Conservation (phyloP, 1,140 invertebrate species). For the Seison nebaliae region DNA sequence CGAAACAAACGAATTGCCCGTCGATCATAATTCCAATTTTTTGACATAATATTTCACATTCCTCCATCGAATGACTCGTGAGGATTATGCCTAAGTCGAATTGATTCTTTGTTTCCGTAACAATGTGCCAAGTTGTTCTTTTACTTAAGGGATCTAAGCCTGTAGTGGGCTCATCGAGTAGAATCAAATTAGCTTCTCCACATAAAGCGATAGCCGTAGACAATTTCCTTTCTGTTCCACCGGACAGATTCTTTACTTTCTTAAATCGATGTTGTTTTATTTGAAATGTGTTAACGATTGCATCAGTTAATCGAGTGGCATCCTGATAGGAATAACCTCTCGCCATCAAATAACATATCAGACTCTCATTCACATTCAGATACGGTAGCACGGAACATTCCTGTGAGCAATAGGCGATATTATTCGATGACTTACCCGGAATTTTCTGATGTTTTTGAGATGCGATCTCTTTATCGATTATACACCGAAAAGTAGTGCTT, state of each 20-base stretch:
- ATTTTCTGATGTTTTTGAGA: too few species aligned
- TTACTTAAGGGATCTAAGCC: neutral
- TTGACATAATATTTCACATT: neutral
- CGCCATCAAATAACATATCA: conserved; percentile 45
- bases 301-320: conserved; percentile 17
- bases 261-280: too few species aligned
- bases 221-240: conserved; percentile 28
- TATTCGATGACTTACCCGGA: conserved; percentile 31
- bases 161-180: conserved; percentile 35
- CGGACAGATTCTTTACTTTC: conserved; percentile 18
- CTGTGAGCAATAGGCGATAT: conserved; percentile 48
- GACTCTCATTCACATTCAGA: conserved; percentile 47
- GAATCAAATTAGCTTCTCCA: conserved; percentile 28
- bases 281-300: too few species aligned
- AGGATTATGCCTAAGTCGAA: neutral
- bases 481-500: conserved; percentile 52
- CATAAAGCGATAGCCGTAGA: conserved; percentile 33
- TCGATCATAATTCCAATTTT: neutral
- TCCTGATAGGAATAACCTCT: conserved; percentile 33
- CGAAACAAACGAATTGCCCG: conserved; percentile 1
- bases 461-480: conserved; percentile 37
- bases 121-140: neutral
- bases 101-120: neutral
- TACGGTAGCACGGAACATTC: conserved; percentile 49
- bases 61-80: neutral